Evolutionary conservation across 2,797 vertebrate species (phyloP), one percentile per base, ranked within the genome.

Genomic region (Sylvia borin): DNA sequence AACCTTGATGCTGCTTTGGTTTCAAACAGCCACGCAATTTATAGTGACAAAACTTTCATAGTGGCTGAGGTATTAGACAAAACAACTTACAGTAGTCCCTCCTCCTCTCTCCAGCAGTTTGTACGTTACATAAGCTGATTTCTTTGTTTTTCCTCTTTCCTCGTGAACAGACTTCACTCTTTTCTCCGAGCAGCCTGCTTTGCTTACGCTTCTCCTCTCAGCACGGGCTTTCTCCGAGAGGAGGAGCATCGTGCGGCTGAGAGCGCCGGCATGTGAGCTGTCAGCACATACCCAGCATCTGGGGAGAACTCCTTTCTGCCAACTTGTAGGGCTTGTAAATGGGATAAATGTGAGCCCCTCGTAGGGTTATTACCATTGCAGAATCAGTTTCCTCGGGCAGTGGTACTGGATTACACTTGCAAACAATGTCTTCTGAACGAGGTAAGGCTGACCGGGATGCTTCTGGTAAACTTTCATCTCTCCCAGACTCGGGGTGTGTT

Each of bases 81-180:
- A 96, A 93, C 75, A 89, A 76, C 13, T 95, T 96, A 73, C 53
- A 38, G 55, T 36, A 65, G 81, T 96, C 81, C 81, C 92, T 90
- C 83, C 80, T 85, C 68, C 90, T 94, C 64, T 74, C 71, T 80
- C 32, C 55, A 82, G 85, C 60, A 91, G 78, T 92, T 91, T 81
- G 64, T 75, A 66, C n/a, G 74, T 97, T 97, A 94, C 93, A 87
- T 96, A 97, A 97, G 89, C 92, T 32, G 92, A 88, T 93, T 94
- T 81, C 86, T 93, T 94, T 96, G 92, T 87, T 95, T 96, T 95
- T 84, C 92, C 80, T 78, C 55, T 94, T 94, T 86, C 88, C 75
- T 72, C 25, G 58, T 71, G 90, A 82, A 7, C 61, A 51, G 91
- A 22, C 60, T 74, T 86, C 48, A 29, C 66, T 66, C 72, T 60